Evolutionary conservation across 2,113 vertebrate species (phyloP), one percentile per base, ranked within the genome.

Genomic region (Nothocercus nigrocapillus): DNA sequence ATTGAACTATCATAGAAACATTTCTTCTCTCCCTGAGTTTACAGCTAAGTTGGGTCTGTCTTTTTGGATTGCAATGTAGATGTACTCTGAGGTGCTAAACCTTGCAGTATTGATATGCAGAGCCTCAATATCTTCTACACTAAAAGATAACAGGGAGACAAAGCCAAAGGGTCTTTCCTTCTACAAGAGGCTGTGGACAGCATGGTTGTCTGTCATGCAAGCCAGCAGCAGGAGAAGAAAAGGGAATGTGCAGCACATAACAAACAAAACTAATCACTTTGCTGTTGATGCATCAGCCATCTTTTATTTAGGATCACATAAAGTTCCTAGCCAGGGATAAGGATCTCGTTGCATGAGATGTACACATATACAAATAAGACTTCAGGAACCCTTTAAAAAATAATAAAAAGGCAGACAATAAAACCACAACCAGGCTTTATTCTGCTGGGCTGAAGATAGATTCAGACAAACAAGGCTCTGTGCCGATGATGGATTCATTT

Each of bases 381-480:
- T 69, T 56, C 6, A 18, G 63, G 20, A 21, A 49, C 21, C 10
- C 49, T 49, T 49, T 49, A 49, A 49, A 47, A 47, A 49, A 49
- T 11, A 49, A 49, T 49, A 22, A 22, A 22, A 49, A 49, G 21
- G 49, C 21, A 49, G 49, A 91, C 81, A 90, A 77, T 94, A 94
- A 79, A 92, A 58, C 78, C 86, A 38, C 59, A 91, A 49, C 83
- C 75, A 25, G 25, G 89, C 51, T 80, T 83, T 83, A 27, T 32
- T 44, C 16, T 53, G 49, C 74, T 56, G 12, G 8, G 9, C 68
- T 88, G 70, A 54, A 87, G 51, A 88, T 36, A 40, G 30, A 84
- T 68, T 80, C 88, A 89, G 66, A 69, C 58, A 92, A 95, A 91
- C 91, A 94, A 85, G 63, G 11, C 25, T 42, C 56, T 82, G 30